These are phyloP conservation scores for Engraulis encrasicolus DNA, from an alignment of 2,113 vertebrate genomes.

Conservation along the genomic window DNA sequence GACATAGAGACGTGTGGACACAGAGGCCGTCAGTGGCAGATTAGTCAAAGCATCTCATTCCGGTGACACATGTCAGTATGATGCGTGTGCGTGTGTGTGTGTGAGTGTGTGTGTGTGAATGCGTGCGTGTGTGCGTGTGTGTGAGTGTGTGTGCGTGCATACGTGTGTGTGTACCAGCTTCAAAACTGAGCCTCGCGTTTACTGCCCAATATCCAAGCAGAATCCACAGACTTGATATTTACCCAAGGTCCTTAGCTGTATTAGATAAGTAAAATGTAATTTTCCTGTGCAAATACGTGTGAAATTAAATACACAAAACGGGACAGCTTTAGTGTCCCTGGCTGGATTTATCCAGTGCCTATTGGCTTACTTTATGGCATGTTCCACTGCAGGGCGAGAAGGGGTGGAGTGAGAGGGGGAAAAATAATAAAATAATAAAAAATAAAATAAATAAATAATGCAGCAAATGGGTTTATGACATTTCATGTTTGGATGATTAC, in stretches of 20 bases:
- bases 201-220: conserved; percentile 58
- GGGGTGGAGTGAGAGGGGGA: neutral
- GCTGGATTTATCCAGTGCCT: conserved; percentile 64
- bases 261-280: conserved; percentile 79
- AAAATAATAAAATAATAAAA: too few species aligned
- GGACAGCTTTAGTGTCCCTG: conserved; percentile 64
- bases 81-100: too few species aligned
- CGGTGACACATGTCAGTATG: too few species aligned
- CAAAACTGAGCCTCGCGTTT: conserved; percentile 55
- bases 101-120: too few species aligned
- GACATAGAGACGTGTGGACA: too few species aligned
- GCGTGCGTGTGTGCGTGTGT: too few species aligned
- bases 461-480: conserved; percentile 64
- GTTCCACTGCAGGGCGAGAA: conserved; percentile 59
- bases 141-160: too few species aligned
- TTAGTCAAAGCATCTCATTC: too few species aligned
- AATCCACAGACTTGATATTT: conserved; percentile 65
- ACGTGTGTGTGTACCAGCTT: conserved; percentile 36
- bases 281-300: conserved; percentile 79
- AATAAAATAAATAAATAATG: too few species aligned
- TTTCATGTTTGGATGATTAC: conserved; percentile 68
- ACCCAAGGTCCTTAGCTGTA: conserved; percentile 62
- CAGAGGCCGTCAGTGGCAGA: too few species aligned
- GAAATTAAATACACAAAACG: conserved; percentile 77
- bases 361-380: conserved; percentile 70